Percentiles rank a stretch among this genome's conserved stretches.
These are phyloP conservation scores for Antrozous pallidus DNA, from an alignment of 2,797 vertebrate genomes.

Conservation along the genomic window DNA sequence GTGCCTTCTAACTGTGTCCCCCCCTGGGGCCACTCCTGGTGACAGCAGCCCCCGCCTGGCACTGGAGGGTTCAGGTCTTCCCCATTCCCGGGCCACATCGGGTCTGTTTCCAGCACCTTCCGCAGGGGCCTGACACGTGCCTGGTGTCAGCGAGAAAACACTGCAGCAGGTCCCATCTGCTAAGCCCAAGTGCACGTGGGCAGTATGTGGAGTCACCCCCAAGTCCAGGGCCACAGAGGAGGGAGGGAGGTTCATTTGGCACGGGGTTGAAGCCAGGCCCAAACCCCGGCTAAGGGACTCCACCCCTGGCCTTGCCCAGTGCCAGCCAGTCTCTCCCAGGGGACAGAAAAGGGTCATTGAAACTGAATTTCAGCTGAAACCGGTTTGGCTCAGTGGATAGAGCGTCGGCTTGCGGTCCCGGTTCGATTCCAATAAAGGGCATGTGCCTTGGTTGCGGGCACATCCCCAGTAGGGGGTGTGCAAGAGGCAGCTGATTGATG, in stretches of 20 bases:
- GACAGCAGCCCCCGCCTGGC: background rate
- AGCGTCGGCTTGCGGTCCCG: too few relatives aligned
- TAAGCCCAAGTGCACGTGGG: background rate
- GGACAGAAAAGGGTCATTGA: background rate
- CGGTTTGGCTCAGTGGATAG: too few relatives aligned
- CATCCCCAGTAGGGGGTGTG: too few relatives aligned
- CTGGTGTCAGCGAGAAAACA: background rate
- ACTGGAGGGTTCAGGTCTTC: background rate
- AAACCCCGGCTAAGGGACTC: background rate
- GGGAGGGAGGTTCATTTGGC: background rate
- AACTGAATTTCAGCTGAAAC: background rate
- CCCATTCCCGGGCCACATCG: background rate
- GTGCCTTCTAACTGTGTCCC: background rate
- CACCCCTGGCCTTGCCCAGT: too few relatives aligned
- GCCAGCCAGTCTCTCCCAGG: rapidly evolving
- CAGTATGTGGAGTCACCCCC: background rate
- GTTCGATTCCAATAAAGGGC: too few relatives aligned
- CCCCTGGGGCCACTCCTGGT: background rate
- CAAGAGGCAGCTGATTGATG: too few relatives aligned
- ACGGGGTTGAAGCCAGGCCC: background rate
- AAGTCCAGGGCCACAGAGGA: background rate
- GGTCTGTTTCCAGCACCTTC: background rate
- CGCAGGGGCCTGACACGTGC: background rate
- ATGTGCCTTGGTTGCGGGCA: too few relatives aligned
- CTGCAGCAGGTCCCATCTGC: background rate